A percentile compares a stretch with the other conserved stretches of the same genome.
These are phyloP conservation scores for Zoanthus sansibaricus DNA, from an alignment of 92 coral and sea anemone species.

Conservation along the genomic window DNA sequence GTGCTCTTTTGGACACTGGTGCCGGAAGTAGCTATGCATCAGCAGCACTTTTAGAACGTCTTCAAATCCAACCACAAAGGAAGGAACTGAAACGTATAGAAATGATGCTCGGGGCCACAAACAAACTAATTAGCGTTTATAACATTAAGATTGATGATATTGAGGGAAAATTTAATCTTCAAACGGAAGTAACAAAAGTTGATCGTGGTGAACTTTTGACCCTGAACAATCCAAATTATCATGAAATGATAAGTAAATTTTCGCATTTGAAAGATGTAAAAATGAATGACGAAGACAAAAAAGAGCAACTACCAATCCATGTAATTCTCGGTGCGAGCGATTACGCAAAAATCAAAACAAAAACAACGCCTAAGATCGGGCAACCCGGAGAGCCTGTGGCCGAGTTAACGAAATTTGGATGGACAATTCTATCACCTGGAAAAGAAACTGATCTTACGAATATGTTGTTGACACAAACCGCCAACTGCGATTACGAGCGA, in stretches of 20 bases:
- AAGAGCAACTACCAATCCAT: constrained; percentile 69
- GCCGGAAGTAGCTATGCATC: constrained; percentile 74
- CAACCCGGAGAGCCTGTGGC: constrained; percentile 50
- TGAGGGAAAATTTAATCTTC: constrained; percentile 52
- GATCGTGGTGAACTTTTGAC: constrained; percentile 59
- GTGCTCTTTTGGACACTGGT: constrained; percentile 61
- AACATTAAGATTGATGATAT: constrained; percentile 44
- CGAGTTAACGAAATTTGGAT: constrained; percentile 30
- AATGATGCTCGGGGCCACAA: constrained; percentile 72
- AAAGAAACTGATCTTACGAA: constrained; percentile 4
- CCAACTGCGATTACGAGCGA: constrained; percentile 7
- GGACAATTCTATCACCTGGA: constrained; percentile 29
- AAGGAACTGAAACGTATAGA: constrained; percentile 62
- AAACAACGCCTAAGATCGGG: constrained; percentile 28
- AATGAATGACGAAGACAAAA: constrained; percentile 69
- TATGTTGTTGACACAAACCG: constrained; percentile 34
- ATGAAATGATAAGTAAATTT: constrained; percentile 40
- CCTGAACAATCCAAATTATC: constrained; percentile 44
- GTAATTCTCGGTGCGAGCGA: constrained; percentile 47
- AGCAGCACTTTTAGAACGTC: constrained; percentile 46
- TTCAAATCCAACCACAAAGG: constrained; percentile 51
- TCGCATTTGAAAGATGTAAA: constrained; percentile 53
- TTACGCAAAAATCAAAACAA: constrained; percentile 45
- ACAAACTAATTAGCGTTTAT: constrained; percentile 58
- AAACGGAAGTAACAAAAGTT: constrained; percentile 66